phyloP scores from a whole-genome alignment of 1,140 invertebrate species.

The Berghia stephanieae region DNA sequence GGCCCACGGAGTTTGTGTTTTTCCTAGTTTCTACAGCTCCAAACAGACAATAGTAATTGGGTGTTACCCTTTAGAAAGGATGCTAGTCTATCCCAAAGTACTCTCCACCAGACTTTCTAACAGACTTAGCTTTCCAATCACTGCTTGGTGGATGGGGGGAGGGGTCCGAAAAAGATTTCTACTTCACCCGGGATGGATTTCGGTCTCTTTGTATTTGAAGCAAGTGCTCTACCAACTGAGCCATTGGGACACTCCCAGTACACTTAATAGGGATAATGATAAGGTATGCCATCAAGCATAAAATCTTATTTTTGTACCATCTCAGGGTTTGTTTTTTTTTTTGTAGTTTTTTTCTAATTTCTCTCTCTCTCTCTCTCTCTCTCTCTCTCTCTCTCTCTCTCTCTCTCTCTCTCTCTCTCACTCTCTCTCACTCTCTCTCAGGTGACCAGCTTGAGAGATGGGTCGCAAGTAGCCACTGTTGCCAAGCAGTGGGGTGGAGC shows the following conservation, averaged over 20 bases:
- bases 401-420: not conserved
- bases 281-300: not conserved
- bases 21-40: not conserved
- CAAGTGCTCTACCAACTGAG: too few species aligned
- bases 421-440: not conserved
- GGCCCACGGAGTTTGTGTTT: not conserved
- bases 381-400: not conserved
- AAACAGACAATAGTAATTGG: too few species aligned
- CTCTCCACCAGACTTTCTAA: not conserved
- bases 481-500: not conserved
- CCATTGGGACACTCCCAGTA: not conserved
- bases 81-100: not conserved
- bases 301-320: not conserved
- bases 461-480: not conserved
- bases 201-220: too few species aligned
- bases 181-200: too few species aligned
- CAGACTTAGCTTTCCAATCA: not conserved
- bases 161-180: too few species aligned
- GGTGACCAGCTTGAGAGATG: not conserved
- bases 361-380: not conserved
- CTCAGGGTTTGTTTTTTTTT: not conserved
- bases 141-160: too few species aligned
- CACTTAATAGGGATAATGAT: not conserved
- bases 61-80: too few species aligned
- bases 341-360: not conserved